phyloP scores from a whole-genome alignment of 2,113 vertebrate genomes.

The Mustelus asterias region DNA sequence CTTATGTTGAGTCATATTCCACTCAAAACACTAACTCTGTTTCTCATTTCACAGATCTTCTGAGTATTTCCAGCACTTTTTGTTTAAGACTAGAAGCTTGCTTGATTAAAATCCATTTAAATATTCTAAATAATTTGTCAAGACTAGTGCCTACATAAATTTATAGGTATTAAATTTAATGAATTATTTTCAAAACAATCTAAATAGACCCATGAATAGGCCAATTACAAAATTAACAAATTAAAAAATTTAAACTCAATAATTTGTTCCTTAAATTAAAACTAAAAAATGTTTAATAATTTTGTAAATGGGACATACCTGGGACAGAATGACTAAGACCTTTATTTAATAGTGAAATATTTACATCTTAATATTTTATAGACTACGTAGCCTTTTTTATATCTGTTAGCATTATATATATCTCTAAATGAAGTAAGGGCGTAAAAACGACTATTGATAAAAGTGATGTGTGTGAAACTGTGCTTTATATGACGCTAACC shows the following conservation, averaged over 20 bases:
- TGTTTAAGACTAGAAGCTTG: not conserved
- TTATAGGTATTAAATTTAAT: not conserved
- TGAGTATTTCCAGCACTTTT: not conserved
- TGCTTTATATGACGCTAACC: not conserved
- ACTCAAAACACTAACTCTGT: not conserved
- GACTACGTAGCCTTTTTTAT: not conserved
- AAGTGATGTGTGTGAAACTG: not conserved
- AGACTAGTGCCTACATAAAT: not conserved
- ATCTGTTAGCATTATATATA: not conserved
- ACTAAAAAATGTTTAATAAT: not conserved
- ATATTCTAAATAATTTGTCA: not conserved
- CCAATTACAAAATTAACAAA: not conserved
- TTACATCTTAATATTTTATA: not conserved
- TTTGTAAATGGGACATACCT: not conserved
- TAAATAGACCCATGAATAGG: not conserved
- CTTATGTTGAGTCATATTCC: not conserved
- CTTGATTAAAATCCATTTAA: not conserved
- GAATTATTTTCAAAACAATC: not conserved
- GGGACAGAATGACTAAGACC: not conserved
- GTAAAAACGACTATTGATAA: not conserved
- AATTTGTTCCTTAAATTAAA: not conserved
- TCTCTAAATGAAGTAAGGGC: not conserved
- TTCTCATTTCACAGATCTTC: not conserved
- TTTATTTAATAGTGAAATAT: not conserved
- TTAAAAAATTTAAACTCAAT: not conserved